Evolutionary conservation across 2,113 vertebrate species (phyloP).

Genomic region (Neoarius graeffei): DNA sequence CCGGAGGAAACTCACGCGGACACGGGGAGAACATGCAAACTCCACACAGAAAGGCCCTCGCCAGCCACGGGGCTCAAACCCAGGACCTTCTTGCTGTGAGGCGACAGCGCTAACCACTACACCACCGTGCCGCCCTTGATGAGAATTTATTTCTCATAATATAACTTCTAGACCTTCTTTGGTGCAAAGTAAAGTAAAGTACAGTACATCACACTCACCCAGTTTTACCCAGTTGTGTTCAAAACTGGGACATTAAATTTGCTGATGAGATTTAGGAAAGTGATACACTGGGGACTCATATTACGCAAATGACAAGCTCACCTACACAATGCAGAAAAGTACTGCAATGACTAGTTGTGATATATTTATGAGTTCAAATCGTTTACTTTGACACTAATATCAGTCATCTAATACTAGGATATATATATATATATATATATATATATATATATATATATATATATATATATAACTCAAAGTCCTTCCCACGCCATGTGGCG

Average conservation of each 20-base stretch:
- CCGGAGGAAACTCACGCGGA: too few relatives aligned
- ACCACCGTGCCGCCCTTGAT: too few relatives aligned
- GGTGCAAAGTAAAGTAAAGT: neutral
- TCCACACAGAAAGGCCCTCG: too few relatives aligned
- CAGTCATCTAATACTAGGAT: neutral
- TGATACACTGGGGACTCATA: slow-evolving; percentile 8
- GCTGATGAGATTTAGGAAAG: slow-evolving; percentile 21
- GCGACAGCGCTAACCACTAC: too few relatives aligned
- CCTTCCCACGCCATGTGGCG: too few relatives aligned
- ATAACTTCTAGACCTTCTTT: neutral
- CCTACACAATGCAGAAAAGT: neutral
- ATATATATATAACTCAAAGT: too few relatives aligned
- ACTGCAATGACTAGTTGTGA: neutral
- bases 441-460: neutral
- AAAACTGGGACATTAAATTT: slow-evolving; percentile 19
- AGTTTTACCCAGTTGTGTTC: neutral
- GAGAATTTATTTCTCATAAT: neutral
- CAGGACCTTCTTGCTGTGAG: too few relatives aligned
- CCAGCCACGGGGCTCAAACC: too few relatives aligned
- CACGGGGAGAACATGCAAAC: too few relatives aligned
- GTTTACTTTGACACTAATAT: neutral
- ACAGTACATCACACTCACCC: neutral
- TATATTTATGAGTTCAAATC: neutral
- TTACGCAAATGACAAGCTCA: slow-evolving; percentile 3
- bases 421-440: neutral